Base-by-base conservation (phyloP, 2,797 vertebrate species). In the Cirrhinus mrigala region DNA sequence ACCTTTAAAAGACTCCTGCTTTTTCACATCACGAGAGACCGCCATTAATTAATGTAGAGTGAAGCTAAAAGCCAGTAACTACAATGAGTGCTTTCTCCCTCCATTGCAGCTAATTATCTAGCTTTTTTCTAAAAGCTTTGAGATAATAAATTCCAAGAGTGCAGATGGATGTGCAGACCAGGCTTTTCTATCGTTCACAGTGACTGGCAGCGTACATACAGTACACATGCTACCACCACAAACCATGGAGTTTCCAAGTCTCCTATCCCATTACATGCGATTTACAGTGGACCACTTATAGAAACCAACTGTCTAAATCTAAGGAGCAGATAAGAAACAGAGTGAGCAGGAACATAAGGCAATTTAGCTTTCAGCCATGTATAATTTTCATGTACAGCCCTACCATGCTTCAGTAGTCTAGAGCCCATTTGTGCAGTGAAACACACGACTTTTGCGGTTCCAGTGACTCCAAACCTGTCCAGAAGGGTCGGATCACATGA, bases 331-430 rank as follows among this genome's bases (percentile, higher is more conserved):
- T 50, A 64, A 64, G 33, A 44, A 62, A 37, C 16, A 66, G 58
- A 76, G 54, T 66, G 50, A 79, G 74, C 29, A n/a, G 24, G 73
- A 90, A 89, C 81, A 90, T 37, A 81, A 70, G 70, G 87, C 88
- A 89, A 91, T 92, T 91, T 90, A 90, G 89, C 88, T 90, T 73
- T 86, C 79, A 93, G 91, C 90, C 89, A 89, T 89, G 92, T 92
- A 91, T 94, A 93, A 94, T 94, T 85, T 94, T 94, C 92, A 94
- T 94, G 92, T 92, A 92, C 89, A 90, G 92, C 89, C 88, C 85
- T 83, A 90, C 91, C 89, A 93, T 88, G 92, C 94, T 90, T 93
- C 90, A 90, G 87, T 90, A 91, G 90, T 91, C 91, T 88, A 84
- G 81, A 85, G 89, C 85, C 66, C 79, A 89, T 81, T 87, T 88